Evolutionary conservation across 2,888 invertebrate genomes (phyloP), one percentile per base, ranked within the genome.

Genomic region (Xestoiulus laeticollis): DNA sequence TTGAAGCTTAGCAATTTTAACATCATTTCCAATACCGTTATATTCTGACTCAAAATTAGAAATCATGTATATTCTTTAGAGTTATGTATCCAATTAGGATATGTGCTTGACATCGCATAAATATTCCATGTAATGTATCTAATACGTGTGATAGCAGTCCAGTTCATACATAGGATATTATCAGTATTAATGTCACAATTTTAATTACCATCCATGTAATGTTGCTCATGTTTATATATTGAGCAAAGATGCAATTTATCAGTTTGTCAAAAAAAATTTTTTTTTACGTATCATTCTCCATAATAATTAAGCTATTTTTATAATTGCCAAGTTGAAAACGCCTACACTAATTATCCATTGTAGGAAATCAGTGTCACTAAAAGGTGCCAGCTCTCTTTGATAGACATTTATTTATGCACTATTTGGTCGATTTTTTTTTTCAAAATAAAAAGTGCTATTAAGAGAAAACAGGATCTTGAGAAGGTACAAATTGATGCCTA

Each of bases 401-500:
- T 68, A 22, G 68, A 68, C 68, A 26, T 68, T 68, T 68, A 68
- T 68, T 68, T 68, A 68, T 68, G 68, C 68, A 26, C 0, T 68
- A 12, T 48, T 10, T n/a, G 68, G 68, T 6, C 26, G 26, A 10
- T 26, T 68, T 68, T 68, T 68, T n/a, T n/a, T 68, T 48, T 19
- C 3, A 68, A 68, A n/a, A n/a, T 0, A 22, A 22, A 26, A 26
- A 26, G 68, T 68, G 26, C 68, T 26, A 68, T 68, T 68, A 68
- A 26, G 68, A 26, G 68, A 68, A n/a, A 68, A 68, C 19, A 68
- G 1, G 26, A 26, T 22, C 12, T 5, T 22, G n/a, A 22, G 22
- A 68, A 68, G 12, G 26, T 68, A 68, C 68, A 68, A 68, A 68
- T 59, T 59, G 59, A 68, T 68, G 68, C 22, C 68, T 68, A n/a